Percentiles rank a stretch among this genome's conserved stretches.
These are phyloP conservation scores for Pachliopta kotzebuea DNA, from an alignment of 2,888 invertebrate species.

Conservation along the genomic window DNA sequence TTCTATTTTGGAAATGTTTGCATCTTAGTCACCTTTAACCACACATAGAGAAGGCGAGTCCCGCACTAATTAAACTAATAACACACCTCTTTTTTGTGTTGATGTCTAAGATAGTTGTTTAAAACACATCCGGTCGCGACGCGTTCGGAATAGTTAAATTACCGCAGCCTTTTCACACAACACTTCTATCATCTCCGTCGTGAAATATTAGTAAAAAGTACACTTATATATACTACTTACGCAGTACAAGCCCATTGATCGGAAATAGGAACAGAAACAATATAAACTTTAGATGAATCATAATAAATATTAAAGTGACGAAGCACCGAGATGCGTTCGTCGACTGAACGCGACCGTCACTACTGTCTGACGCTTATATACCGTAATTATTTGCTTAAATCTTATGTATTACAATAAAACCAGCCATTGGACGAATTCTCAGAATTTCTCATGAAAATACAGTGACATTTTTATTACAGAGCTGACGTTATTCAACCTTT, in stretches of 20 bases:
- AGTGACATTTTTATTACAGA: not conserved
- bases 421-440: not conserved
- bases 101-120: not conserved
- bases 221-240: slow-evolving; percentile 15
- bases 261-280: slow-evolving; percentile 18
- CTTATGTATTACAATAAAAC: slow-evolving; percentile 6
- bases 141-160: not conserved
- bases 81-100: too few relatives aligned
- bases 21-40: too few relatives aligned
- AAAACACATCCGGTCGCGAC: not conserved
- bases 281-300: slow-evolving; percentile 10
- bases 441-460: not conserved
- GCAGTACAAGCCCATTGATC: slow-evolving; percentile 13
- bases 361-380: slow-evolving; percentile 21
- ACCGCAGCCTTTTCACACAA: too few relatives aligned
- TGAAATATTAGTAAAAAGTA: not conserved
- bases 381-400: slow-evolving; percentile 24
- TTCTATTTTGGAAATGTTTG: too few relatives aligned
- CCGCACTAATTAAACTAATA: too few relatives aligned
- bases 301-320: slow-evolving; percentile 13
- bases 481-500: not conserved
- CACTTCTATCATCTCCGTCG: too few relatives aligned
- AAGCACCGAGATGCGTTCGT: slow-evolving; percentile 4
- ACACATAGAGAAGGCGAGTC: too few relatives aligned
- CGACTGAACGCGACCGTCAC: slow-evolving; percentile 17